Base-by-base conservation (phyloP, 2,797 vertebrate species). In the Etheostoma perlongum region DNA sequence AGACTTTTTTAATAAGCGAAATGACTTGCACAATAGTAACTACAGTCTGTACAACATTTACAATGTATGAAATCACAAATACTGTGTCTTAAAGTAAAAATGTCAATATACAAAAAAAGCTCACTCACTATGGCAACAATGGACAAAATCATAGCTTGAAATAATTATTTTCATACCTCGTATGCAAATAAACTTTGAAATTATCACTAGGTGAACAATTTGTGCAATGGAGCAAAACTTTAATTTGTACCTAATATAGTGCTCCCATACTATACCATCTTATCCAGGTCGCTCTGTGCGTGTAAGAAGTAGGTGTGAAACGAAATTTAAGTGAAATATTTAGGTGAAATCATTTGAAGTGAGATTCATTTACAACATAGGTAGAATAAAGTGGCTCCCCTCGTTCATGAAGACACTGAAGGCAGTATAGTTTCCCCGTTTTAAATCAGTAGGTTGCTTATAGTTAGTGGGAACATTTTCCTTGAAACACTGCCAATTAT, bases 1-100 rank as follows among this genome's bases (percentile, higher is more conserved):
- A 86, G 80, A 62, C 64, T 73, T 65, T 25, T 44, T 60, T 71
- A 80, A 85, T 91, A 88, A 93, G 92, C 88, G 72, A 88, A 90
- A 91, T 85, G 72, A 86, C 90, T 92, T 90, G 92, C 93, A 95
- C 92, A 89, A 91, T 90, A 88, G 72, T 77, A 90, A 92, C 90
- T 91, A 82, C 78, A 93, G 75, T 87, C 83, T 96, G 95, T 96
- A 95, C 93, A 95, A 91, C 85, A 93, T 91, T 91, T 93, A 93
- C 91, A 92, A 76, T 63, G 72, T 85, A 63, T 87, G 81, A 84
- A 88, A 84, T 81, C 46, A 77, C 74, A 80, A 73, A 80, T 80
- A 76, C 69, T 54, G 68, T 69, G 54, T 80, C 65, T 18, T 63
- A 79, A 84, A 82, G 59, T 75, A 67, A 87, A 79, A 64, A 67